Evolutionary conservation across 2,888 invertebrate species (phyloP), one percentile per base, ranked within the genome.

Genomic region (Machimus atricapillus): DNA sequence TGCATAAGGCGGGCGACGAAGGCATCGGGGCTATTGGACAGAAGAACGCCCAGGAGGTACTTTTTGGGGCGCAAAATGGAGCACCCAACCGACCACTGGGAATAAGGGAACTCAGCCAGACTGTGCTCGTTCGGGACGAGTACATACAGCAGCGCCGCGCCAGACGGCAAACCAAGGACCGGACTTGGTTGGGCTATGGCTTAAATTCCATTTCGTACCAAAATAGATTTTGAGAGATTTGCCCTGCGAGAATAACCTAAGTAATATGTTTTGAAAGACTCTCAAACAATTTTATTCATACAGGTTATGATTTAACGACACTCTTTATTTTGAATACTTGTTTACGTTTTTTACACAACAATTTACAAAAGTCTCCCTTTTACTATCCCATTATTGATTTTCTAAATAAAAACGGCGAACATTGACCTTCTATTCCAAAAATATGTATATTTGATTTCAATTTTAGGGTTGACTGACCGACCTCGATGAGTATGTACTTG

Each of bases 221-320:
- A 86, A 86, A 86, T 86, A 86, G 86, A 77, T 78, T 19, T 19
- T 77, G 56, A 40, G 78, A 86, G 78, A 73, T 16, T 85, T 76
- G 73, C 46, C 31, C n/a, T 85, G 73, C 16, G 74, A 31, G 79
- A 52, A 23, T 37, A 16, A 46, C 7, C 23, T 16, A 34, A 3
- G 34, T 34, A 16, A 56, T 79, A 46, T 23, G 27, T 9, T 19
- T 77, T 77, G 19, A 78, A 23, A 66, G 66, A 9, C 27, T 12
- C 37, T 52, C 31, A 40, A 7, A 9, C 52, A 46, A 27, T 23
- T 46, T 27, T 43, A 79, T 27, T 56, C 52, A 31, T 27, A 66
- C 52, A 79, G 79, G 6, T 27, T 46, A 46, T 19, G 52, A 52
- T 52, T 52, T n/a, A 6, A 16, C 16, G n/a, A 52, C 5, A 46